phyloP scores from a whole-genome alignment of 2,888 invertebrate genomes.

The Nymphalis polychloros region DNA sequence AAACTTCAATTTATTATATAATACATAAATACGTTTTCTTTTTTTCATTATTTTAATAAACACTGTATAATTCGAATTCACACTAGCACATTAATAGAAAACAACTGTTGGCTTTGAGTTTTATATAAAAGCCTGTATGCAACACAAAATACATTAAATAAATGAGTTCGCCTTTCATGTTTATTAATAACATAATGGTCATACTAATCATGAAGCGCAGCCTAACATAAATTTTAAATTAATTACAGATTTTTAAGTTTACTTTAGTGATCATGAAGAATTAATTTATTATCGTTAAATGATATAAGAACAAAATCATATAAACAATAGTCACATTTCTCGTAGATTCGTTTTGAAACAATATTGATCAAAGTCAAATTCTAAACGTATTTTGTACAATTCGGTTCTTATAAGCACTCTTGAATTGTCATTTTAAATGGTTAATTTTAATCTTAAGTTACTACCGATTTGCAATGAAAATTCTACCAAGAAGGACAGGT shows the following conservation, averaged over 20 bases:
- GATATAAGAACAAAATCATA: too few relatives aligned
- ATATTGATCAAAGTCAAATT: too few relatives aligned
- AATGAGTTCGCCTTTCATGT: conserved; percentile 34
- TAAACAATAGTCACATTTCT: too few relatives aligned
- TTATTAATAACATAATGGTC: conserved; percentile 24
- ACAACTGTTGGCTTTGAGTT: conserved; percentile 28
- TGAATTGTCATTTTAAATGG: too few relatives aligned
- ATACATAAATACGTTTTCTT: not conserved
- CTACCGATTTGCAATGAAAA: too few relatives aligned
- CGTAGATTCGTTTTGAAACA: too few relatives aligned
- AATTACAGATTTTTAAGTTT: conserved; percentile 8
- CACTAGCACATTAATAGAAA: conserved; percentile 18
- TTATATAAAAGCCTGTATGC: conserved; percentile 28
- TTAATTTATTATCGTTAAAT: too few relatives aligned
- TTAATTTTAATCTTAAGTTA: too few relatives aligned
- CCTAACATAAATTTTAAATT: conserved; percentile 8
- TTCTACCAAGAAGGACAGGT: too few relatives aligned
- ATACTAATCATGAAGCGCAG: conserved; percentile 18
- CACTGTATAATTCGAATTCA: not conserved
- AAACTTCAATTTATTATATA: not conserved
- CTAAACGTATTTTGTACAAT: too few relatives aligned
- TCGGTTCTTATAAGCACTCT: too few relatives aligned
- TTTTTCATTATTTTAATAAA: not conserved
- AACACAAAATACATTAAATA: conserved; percentile 35
- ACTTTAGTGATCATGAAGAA: too few relatives aligned